Conservation (phyloP, 2,888 invertebrate species). For the Melikaiella ostensackeni region DNA sequence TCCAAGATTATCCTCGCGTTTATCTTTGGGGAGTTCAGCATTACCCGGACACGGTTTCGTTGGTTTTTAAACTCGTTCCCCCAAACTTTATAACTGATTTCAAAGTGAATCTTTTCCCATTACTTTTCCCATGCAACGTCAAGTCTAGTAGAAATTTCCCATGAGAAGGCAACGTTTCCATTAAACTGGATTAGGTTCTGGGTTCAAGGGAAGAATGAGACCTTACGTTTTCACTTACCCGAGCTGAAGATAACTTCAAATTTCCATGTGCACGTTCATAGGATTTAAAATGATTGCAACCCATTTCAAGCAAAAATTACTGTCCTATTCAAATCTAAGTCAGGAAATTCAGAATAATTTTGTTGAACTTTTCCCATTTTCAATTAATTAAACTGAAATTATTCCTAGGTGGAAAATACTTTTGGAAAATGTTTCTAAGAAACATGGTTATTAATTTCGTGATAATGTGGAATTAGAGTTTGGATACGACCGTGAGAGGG, state of each 20-base stretch:
- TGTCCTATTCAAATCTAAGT: background rate
- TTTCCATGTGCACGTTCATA: background rate
- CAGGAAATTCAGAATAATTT: background rate
- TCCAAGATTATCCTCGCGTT: conserved; percentile 16
- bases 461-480: background rate
- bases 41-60: background rate
- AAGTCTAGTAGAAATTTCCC: conserved; percentile 29
- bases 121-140: conserved; percentile 29
- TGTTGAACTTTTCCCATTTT: background rate
- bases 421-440: background rate
- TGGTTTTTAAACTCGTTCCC: conserved; percentile 21
- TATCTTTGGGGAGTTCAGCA: conserved; percentile 9
- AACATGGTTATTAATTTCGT: background rate
- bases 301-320: background rate
- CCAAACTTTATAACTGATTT: conserved; percentile 20
- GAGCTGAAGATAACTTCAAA: background rate
- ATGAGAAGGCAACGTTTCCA: conserved; percentile 33
- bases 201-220: conserved; percentile 18
- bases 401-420: background rate
- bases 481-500: background rate
- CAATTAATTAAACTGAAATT: background rate
- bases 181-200: conserved; percentile 30
- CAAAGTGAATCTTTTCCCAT: conserved; percentile 20
- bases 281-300: background rate
- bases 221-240: conserved; percentile 25